Conservation (phyloP, 2,797 vertebrate species). For the Lacerta agilis region DNA sequence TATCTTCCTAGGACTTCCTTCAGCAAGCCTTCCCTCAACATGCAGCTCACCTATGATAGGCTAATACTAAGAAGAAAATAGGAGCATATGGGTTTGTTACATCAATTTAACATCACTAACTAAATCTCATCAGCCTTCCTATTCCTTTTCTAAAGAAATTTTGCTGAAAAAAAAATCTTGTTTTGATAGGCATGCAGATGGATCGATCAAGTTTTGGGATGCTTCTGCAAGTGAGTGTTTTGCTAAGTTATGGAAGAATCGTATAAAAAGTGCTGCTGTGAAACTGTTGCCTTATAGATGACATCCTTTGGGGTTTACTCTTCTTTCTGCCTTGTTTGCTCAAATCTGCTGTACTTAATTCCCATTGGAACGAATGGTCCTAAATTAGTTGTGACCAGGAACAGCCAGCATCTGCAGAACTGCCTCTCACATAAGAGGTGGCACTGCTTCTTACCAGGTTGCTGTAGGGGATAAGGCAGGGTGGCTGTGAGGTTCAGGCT, state of each 20-base stretch:
- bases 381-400: not conserved
- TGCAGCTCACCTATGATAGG: not conserved
- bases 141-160: conserved; percentile 32
- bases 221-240: conserved; percentile 95
- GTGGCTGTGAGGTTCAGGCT: no score
- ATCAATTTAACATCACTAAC: not conserved
- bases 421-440: no score
- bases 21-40: not conserved
- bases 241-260: conserved; percentile 11
- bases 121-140: conserved; percentile 15
- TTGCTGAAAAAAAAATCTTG: conserved; percentile 40
- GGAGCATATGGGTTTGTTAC: not conserved
- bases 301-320: not conserved
- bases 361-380: not conserved
- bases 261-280: conserved; percentile 26
- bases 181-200: conserved; percentile 93
- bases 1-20: no score
- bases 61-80: not conserved
- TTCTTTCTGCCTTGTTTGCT: not conserved
- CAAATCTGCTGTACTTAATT: not conserved
- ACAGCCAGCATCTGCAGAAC: no score
- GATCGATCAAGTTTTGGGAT: conserved; percentile 99
- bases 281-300: not conserved
- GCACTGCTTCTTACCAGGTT: no score
- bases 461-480: no score